phyloP scores from a whole-genome alignment of 2,888 invertebrate genomes.

The Meteorus cinctellus region DNA sequence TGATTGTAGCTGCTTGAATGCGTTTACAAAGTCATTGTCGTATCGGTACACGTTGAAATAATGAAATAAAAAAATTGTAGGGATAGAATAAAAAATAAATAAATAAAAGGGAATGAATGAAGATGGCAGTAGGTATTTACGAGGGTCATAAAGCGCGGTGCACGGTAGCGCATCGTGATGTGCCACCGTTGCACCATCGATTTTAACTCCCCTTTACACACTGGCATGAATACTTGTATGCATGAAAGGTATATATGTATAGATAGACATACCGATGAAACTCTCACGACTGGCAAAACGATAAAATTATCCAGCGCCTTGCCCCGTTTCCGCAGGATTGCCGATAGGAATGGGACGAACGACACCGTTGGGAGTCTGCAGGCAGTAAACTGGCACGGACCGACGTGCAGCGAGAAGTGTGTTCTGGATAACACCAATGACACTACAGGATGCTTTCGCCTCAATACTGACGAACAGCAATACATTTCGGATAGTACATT shows the following conservation, averaged over 20 bases:
- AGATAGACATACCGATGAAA: constrained; percentile 23
- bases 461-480: constrained; percentile 25
- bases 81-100: not conserved
- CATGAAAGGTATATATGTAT: not conserved
- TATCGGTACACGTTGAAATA: not conserved
- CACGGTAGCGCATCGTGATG: constrained; percentile 25
- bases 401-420: constrained; percentile 40
- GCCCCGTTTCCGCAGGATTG: constrained; percentile 40
- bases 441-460: constrained; percentile 38
- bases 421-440: constrained; percentile 25
- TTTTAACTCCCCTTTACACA: constrained; percentile 12
- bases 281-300: constrained; percentile 31
- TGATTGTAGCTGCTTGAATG: not conserved
- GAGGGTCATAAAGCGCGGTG: constrained; percentile 39
- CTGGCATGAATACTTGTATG: not conserved
- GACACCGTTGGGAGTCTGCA: constrained; percentile 38
- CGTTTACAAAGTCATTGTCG: constrained; percentile 7
- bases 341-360: constrained; percentile 38
- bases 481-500: constrained; percentile 13
- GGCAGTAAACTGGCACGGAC: constrained; percentile 41
- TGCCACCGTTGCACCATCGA: constrained; percentile 33
- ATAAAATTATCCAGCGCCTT: constrained; percentile 39
- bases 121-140: constrained; percentile 38
- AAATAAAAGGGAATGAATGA: constrained; percentile 27
- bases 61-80: not conserved